Conservation (phyloP, 2,113 vertebrate species). For the Pantherophis guttatus region DNA sequence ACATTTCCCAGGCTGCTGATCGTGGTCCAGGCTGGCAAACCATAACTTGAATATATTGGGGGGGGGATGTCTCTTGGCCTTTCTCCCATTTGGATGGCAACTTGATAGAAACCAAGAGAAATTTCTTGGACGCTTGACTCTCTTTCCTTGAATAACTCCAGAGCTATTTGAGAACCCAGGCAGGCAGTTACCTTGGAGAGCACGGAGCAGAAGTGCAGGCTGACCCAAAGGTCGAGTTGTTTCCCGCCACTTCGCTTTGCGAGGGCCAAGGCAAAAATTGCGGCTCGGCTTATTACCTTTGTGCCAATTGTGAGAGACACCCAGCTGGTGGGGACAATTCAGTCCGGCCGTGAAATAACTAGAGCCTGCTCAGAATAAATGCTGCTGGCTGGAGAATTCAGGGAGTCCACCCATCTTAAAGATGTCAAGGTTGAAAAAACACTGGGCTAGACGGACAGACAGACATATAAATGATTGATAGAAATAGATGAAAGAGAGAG, state of each 20-base stretch:
- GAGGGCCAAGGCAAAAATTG: conserved; percentile 1
- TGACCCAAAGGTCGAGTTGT: conserved; percentile 10
- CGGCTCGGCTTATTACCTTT: background rate
- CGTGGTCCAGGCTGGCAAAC: background rate
- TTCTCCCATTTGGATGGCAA: background rate
- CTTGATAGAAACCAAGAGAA: background rate
- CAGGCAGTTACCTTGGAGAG: background rate
- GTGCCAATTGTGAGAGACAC: background rate
- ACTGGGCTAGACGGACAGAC: background rate
- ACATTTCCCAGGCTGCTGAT: background rate
- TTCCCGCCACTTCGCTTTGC: background rate
- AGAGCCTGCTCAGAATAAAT: too few relatives aligned
- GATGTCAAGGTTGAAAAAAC: background rate
- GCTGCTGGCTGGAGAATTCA: background rate
- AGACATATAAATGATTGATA: too few relatives aligned
- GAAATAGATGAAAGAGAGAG: too few relatives aligned
- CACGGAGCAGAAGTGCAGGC: background rate
- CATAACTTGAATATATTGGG: background rate
- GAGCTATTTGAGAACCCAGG: accelerated
- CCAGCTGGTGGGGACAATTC: background rate
- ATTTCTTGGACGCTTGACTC: background rate
- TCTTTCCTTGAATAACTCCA: background rate
- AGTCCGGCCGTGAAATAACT: background rate
- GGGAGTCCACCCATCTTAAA: background rate
- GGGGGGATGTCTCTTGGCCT: background rate